Conservation (phyloP, 2,888 invertebrate species). For the Altica lythri region DNA sequence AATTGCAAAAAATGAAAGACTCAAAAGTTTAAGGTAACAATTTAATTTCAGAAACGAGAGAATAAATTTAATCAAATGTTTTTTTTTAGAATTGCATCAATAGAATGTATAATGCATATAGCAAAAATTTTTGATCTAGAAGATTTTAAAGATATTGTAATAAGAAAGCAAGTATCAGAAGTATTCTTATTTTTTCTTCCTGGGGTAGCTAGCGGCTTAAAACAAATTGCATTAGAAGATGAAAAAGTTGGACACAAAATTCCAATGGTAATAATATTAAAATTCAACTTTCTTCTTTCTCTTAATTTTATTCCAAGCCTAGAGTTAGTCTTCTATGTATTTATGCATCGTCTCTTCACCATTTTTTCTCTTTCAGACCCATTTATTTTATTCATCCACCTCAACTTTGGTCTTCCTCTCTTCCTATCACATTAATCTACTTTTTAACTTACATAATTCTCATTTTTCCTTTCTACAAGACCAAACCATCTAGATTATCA, state of each 20-base stretch:
- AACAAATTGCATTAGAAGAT: conserved; percentile 62
- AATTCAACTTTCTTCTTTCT: too few species aligned
- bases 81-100: conserved; percentile 57
- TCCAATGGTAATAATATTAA: conserved; percentile 58
- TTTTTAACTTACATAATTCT: too few species aligned
- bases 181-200: conserved; percentile 68
- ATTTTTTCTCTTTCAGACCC: too few species aligned
- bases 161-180: conserved; percentile 61
- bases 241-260: conserved; percentile 68
- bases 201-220: conserved; percentile 65
- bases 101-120: conserved; percentile 67
- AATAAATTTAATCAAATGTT: neutral
- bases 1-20: conserved; percentile 69
- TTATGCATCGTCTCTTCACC: too few species aligned
- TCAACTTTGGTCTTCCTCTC: too few species aligned
- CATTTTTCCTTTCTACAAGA: too few species aligned
- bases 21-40: conserved; percentile 65
- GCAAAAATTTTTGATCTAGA: conserved; percentile 64
- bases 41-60: neutral
- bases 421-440: too few species aligned
- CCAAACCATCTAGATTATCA: too few species aligned
- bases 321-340: too few species aligned
- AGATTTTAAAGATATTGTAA: conserved; percentile 61
- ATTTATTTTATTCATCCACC: too few species aligned
- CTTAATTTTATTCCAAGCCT: too few species aligned